Percentiles rank a stretch among this genome's conserved stretches.
phyloP scores from a whole-genome alignment of 1,140 invertebrate genomes.

The Colletes gigas region DNA sequence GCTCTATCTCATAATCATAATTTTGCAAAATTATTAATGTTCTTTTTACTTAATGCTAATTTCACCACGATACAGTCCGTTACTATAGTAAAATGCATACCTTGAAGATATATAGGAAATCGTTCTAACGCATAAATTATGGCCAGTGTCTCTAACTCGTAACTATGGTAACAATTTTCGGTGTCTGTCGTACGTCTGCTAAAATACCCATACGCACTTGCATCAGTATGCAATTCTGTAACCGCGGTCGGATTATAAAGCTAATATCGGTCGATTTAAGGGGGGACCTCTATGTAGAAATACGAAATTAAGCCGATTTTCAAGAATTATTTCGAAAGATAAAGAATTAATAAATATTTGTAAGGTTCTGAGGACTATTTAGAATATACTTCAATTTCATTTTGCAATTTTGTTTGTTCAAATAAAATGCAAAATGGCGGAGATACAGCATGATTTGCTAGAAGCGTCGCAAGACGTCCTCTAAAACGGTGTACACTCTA shows the following conservation, averaged over 20 bases:
- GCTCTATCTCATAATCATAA: background rate
- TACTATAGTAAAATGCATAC: background rate
- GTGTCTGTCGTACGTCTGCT: background rate
- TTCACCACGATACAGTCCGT: background rate
- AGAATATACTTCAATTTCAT: no score
- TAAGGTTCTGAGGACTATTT: no score
- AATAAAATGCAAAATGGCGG: no score
- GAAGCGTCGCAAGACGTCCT: no score
- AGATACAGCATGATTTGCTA: no score
- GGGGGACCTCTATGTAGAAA: no score
- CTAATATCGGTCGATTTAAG: background rate
- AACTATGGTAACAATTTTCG: background rate
- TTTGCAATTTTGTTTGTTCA: no score
- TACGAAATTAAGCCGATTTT: no score
- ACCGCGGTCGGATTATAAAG: background rate
- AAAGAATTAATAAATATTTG: no score
- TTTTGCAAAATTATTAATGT: background rate
- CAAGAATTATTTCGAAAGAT: no score
- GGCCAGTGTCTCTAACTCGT: slow-evolving; percentile 56
- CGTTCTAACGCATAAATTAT: slow-evolving; percentile 28
- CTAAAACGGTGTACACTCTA: no score
- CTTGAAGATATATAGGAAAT: slow-evolving; percentile 67
- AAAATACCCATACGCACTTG: background rate
- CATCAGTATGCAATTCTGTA: background rate
- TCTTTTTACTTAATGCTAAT: background rate